Evolutionary conservation across 1,140 invertebrate species (phyloP).

Genomic region (Eumaeus atala): DNA sequence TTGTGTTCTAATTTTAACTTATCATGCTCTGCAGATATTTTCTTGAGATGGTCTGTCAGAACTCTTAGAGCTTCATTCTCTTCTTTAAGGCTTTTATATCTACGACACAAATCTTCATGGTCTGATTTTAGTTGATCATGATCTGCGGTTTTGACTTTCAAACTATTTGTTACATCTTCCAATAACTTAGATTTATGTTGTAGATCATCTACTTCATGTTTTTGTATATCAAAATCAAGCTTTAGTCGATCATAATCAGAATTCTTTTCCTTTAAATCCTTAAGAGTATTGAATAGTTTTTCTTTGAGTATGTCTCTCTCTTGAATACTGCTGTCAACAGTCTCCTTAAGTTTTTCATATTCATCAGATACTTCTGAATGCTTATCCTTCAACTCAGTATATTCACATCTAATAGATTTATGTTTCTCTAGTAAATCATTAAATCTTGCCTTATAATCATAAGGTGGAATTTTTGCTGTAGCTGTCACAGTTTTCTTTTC

Average conservation of each 20-base stretch:
- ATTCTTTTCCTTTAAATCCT: conserved; percentile 51
- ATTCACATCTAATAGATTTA: conserved; percentile 71
- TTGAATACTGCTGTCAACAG: conserved; percentile 35
- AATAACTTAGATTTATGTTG: conserved; percentile 49
- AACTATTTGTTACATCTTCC: conserved; percentile 51
- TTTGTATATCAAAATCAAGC: conserved; percentile 55
- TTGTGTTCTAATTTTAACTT: conserved; percentile 57
- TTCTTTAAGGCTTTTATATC: conserved; percentile 53
- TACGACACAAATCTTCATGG: conserved; percentile 44
- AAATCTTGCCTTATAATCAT: conserved; percentile 77
- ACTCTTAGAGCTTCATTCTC: conserved; percentile 56
- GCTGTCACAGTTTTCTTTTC: conserved; percentile 46
- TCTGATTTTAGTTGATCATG: conserved; percentile 49
- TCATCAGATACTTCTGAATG: conserved; percentile 69
- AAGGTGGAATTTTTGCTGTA: conserved; percentile 72
- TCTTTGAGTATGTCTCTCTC: conserved; percentile 55
- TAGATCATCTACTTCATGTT: conserved; percentile 55
- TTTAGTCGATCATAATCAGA: conserved; percentile 49
- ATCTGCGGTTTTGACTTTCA: conserved; percentile 54
- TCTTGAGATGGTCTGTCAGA: conserved; percentile 56
- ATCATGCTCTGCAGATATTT: conserved; percentile 56
- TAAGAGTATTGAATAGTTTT: conserved; percentile 45
- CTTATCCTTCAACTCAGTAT: conserved; percentile 71
- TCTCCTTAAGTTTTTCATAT: conserved; percentile 69
- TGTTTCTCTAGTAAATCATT: conserved; percentile 76